A percentile compares a stretch with the other conserved stretches of the same genome.
Evolutionary conservation across 1,140 invertebrate genomes (phyloP).

Genomic region (Aphelenchoides fujianensis): DNA sequence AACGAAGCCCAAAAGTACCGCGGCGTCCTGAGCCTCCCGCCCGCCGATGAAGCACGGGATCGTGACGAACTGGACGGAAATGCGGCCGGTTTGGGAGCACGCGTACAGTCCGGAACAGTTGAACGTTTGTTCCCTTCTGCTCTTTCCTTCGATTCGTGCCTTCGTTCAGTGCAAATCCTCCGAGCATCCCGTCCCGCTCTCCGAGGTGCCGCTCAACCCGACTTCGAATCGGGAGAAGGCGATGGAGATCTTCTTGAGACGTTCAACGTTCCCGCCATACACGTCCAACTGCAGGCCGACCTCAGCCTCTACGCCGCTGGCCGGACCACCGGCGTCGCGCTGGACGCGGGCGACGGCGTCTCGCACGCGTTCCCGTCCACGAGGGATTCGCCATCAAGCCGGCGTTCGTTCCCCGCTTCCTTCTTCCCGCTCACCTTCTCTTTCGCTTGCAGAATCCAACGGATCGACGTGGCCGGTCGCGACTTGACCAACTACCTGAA

Average conservation of each 20-base stretch:
- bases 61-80: constrained; percentile 99
- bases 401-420: constrained; percentile 65
- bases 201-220: constrained; percentile 96
- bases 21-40: constrained; percentile 84
- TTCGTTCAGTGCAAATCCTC: constrained; percentile 87
- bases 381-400: constrained; percentile 99
- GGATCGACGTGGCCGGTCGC: constrained; percentile 92
- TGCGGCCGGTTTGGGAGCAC: constrained; percentile 98
- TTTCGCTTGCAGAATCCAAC: constrained; percentile 79
- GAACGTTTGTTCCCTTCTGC: constrained; percentile 63
- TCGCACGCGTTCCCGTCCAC: constrained; percentile 99
- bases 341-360: constrained; percentile 96
- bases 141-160: neutral
- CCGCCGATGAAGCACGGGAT: constrained; percentile 99
- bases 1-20: constrained; percentile 86
- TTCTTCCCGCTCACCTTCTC: too few relatives aligned
- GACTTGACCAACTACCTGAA: constrained; percentile 90
- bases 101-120: constrained; percentile 74
- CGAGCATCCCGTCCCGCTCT: constrained; percentile 95
- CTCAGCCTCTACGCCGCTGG: constrained; percentile 85
- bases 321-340: constrained; percentile 91
- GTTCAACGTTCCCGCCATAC: constrained; percentile 95
- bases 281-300: constrained; percentile 98
- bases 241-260: constrained; percentile 99
- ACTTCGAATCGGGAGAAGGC: constrained; percentile 90